Evolutionary conservation across 2,113 vertebrate genomes (phyloP).

Genomic region (Macquaria australasica): DNA sequence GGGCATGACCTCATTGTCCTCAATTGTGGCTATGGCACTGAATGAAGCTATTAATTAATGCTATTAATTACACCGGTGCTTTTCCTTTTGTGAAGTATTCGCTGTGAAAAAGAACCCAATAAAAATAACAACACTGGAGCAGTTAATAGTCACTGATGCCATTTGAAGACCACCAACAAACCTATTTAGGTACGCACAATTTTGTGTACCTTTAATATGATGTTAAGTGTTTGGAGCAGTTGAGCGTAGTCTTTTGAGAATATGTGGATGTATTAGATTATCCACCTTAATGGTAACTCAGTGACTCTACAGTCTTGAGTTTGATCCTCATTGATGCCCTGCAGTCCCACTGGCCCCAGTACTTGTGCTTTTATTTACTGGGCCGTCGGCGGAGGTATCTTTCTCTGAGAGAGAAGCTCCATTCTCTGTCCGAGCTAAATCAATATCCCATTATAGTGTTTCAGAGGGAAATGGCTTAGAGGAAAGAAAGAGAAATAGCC

Average conservation of each 20-base stretch:
- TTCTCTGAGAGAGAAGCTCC: conserved; percentile 56
- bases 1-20: not conserved
- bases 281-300: conserved; percentile 18
- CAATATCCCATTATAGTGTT: conserved; percentile 79
- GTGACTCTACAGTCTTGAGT: conserved; percentile 20
- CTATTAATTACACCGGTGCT: not conserved
- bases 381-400: conserved; percentile 37
- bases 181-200: not conserved
- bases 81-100: not conserved
- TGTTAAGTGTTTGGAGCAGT: not conserved
- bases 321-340: conserved; percentile 25
- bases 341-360: conserved; percentile 25
- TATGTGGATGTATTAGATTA: not conserved
- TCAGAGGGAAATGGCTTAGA: conserved; percentile 66
- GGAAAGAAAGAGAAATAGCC: conserved; percentile 70
- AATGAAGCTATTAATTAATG: not conserved
- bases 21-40: not conserved
- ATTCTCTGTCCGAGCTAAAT: conserved; percentile 63
- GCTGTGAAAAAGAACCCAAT: not conserved
- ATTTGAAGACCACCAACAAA: not conserved
- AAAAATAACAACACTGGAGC: not conserved
- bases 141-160: not conserved
- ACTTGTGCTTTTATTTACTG: conserved; percentile 68
- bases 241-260: not conserved
- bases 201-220: not conserved